These are phyloP conservation scores for Erpornis zantholeuca DNA, from an alignment of 2,113 vertebrate genomes.

Conservation along the genomic window DNA sequence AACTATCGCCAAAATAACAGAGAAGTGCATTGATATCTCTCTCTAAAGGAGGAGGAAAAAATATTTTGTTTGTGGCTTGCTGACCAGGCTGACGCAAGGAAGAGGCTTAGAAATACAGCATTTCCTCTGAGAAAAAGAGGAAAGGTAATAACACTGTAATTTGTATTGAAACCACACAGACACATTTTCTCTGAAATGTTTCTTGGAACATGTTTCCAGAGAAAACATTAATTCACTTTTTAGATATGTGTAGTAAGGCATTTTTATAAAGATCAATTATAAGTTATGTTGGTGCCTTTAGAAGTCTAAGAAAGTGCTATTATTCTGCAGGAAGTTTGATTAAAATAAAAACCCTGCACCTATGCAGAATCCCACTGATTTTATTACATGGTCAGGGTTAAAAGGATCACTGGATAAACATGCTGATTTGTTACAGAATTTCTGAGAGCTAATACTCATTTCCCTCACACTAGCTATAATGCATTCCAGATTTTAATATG, in stretches of 20 bases:
- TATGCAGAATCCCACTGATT: slow-evolving; percentile 1
- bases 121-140: neutral
- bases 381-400: slow-evolving; percentile 19
- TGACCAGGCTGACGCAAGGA: neutral
- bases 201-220: neutral
- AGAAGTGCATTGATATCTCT: neutral
- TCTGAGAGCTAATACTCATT: slow-evolving; percentile 11
- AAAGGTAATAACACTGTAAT: neutral
- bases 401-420: slow-evolving; percentile 37
- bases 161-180: slow-evolving; percentile 7
- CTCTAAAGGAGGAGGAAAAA: neutral
- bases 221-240: neutral
- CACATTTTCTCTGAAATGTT: neutral
- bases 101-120: neutral
- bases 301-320: neutral
- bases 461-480: neutral
- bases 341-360: slow-evolving; percentile 17
- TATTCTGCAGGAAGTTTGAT: neutral
- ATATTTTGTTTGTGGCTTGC: neutral
- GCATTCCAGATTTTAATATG: slow-evolving; percentile 39
- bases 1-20: neutral
- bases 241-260: neutral
- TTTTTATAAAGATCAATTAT: neutral
- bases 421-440: slow-evolving; percentile 15
- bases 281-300: neutral